phyloP scores from a whole-genome alignment of 92 coral and sea anemone species.

The Galaxea fascicularis region DNA sequence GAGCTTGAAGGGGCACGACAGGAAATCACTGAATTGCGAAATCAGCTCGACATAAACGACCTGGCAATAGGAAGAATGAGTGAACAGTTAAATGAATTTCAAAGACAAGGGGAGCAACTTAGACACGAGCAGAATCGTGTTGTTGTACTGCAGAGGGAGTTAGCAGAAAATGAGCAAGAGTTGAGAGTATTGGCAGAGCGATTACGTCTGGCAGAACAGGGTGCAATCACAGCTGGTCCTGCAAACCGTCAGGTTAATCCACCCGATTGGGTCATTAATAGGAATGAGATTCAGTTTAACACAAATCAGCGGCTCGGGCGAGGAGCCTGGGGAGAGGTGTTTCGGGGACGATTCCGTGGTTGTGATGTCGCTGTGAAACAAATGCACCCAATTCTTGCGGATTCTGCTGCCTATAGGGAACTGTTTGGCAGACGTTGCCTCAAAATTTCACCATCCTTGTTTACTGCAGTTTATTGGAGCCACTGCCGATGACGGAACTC shows the following conservation, averaged over 20 bases:
- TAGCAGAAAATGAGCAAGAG: neutral
- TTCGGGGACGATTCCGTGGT: slow-evolving; percentile 74
- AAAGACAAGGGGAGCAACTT: neutral
- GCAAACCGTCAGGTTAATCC: neutral
- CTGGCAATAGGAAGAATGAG: neutral
- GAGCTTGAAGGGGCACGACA: neutral
- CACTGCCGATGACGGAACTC: slow-evolving; percentile 60
- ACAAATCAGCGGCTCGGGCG: slow-evolving; percentile 61
- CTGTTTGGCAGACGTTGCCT: slow-evolving; percentile 80
- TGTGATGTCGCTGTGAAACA: slow-evolving; percentile 79
- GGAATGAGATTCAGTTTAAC: slow-evolving; percentile 65
- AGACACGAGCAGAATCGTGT: neutral
- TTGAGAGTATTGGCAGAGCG: neutral
- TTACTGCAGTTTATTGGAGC: slow-evolving; percentile 83
- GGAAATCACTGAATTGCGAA: neutral
- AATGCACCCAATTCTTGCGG: slow-evolving; percentile 68
- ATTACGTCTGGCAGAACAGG: neutral
- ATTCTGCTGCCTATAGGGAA: slow-evolving; percentile 75
- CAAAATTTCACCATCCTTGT: slow-evolving; percentile 81
- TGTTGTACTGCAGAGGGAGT: neutral
- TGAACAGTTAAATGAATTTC: neutral
- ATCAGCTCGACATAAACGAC: neutral
- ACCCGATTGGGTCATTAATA: slow-evolving; percentile 71
- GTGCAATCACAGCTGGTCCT: neutral
- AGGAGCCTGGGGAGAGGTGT: slow-evolving; percentile 79